Conservation (phyloP, 2,888 invertebrate genomes). For the Mactromeris polynyma region DNA sequence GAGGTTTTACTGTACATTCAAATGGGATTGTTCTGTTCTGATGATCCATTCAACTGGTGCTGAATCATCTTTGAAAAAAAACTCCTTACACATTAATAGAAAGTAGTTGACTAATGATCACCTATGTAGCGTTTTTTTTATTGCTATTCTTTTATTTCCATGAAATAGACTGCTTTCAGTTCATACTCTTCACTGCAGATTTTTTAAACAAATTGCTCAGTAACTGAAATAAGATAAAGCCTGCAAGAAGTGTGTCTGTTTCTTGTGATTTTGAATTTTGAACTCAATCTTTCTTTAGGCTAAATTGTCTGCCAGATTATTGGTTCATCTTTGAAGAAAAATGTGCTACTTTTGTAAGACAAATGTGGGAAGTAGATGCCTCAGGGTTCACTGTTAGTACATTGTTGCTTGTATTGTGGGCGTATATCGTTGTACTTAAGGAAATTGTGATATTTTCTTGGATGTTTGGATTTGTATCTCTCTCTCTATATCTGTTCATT, state of each 20-base stretch:
- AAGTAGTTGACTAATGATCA: no score
- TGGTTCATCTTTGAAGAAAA: background rate
- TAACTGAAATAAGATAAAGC: background rate
- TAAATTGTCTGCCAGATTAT: background rate
- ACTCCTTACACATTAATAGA: no score
- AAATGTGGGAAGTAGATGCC: background rate
- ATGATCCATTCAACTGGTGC: no score
- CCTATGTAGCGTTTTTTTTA: no score
- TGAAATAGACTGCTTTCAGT: no score
- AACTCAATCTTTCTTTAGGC: background rate
- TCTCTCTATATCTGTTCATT: background rate
- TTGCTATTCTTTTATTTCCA: no score
- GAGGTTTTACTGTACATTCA: no score
- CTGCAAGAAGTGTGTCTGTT: background rate
- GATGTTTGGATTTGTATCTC: background rate
- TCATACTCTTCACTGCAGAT: no score
- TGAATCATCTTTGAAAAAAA: no score
- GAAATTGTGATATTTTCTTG: background rate
- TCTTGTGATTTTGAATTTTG: background rate
- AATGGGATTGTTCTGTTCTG: no score
- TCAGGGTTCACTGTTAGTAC: background rate
- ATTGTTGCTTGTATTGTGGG: background rate
- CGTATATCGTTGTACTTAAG: background rate
- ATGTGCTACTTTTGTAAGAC: no score
- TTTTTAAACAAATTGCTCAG: background rate